Conservation (phyloP, 2,113 vertebrate genomes). For the Trogon surrucura region DNA sequence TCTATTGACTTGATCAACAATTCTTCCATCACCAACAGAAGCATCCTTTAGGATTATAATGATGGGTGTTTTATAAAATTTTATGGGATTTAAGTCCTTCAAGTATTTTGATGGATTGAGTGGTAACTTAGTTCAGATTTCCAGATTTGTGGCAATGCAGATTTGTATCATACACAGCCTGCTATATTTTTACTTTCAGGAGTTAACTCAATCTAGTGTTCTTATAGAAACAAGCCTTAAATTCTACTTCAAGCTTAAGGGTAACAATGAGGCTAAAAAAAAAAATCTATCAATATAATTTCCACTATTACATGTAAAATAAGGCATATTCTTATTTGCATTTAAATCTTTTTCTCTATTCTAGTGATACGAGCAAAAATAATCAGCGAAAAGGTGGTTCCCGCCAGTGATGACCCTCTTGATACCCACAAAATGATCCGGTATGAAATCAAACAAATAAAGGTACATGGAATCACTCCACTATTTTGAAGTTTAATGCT, state of each 20-base stretch:
- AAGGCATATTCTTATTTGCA: background rate
- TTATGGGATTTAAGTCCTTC: background rate
- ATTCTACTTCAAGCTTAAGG: background rate
- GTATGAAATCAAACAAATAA: constrained; percentile 96
- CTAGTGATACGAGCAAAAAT: constrained; percentile 92
- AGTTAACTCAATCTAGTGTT: background rate
- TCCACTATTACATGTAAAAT: background rate
- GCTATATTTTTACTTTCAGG: background rate
- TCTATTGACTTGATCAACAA: background rate
- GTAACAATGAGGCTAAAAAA: background rate
- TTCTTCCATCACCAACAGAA: background rate
- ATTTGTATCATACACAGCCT: background rate
- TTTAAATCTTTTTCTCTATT: background rate
- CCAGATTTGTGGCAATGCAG: background rate
- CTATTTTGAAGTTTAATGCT: constrained; percentile 38
- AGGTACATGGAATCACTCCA: constrained; percentile 81
- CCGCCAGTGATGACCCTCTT: constrained; percentile 80
- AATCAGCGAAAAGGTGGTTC: constrained; percentile 87
- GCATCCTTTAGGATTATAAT: background rate
- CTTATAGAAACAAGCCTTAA: background rate
- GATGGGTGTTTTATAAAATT: background rate
- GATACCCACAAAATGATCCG: constrained; percentile 89
- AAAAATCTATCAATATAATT: background rate
- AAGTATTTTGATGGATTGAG: background rate
- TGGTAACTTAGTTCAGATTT: background rate